Evolutionary conservation across 2,113 vertebrate species (phyloP).

Genomic region (Triplophysa rosa): DNA sequence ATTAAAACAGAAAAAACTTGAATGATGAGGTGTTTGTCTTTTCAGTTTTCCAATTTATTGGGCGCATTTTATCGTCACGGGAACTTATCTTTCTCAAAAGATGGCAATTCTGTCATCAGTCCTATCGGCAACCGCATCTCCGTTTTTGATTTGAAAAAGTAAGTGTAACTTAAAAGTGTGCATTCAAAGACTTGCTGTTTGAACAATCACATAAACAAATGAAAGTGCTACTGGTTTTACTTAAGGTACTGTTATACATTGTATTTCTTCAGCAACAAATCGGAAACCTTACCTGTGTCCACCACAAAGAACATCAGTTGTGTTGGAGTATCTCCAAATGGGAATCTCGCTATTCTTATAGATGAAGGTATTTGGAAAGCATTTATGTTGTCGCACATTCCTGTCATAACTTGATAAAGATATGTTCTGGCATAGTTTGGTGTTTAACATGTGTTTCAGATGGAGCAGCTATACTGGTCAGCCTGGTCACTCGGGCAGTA

Average conservation of each 20-base stretch:
- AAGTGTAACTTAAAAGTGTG: slow-evolving; percentile 54
- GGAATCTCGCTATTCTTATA: slow-evolving; percentile 83
- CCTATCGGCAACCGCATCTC: slow-evolving; percentile 93
- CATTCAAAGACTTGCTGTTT: too few relatives aligned
- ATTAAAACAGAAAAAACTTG: background rate
- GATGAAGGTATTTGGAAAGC: slow-evolving; percentile 83
- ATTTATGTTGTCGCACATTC: background rate
- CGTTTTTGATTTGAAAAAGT: slow-evolving; percentile 93
- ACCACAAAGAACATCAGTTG: slow-evolving; percentile 85
- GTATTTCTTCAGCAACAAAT: slow-evolving; percentile 81
- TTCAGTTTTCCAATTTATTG: slow-evolving; percentile 90
- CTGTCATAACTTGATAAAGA: background rate
- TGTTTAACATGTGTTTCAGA: slow-evolving; percentile 69
- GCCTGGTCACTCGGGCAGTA: slow-evolving; percentile 81
- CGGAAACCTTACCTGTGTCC: slow-evolving; percentile 85
- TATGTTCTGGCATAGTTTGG: background rate
- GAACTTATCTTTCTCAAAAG: slow-evolving; percentile 86
- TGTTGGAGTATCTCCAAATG: slow-evolving; percentile 88
- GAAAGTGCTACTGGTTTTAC: background rate
- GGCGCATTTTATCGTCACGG: slow-evolving; percentile 92
- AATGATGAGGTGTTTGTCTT: background rate
- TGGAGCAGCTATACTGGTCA: slow-evolving; percentile 86
- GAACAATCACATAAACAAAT: background rate
- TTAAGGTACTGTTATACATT: background rate
- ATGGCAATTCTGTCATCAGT: slow-evolving; percentile 88